These are phyloP conservation scores for Bombus pascuorum DNA, from an alignment of 1,140 invertebrate species.

Conservation along the genomic window DNA sequence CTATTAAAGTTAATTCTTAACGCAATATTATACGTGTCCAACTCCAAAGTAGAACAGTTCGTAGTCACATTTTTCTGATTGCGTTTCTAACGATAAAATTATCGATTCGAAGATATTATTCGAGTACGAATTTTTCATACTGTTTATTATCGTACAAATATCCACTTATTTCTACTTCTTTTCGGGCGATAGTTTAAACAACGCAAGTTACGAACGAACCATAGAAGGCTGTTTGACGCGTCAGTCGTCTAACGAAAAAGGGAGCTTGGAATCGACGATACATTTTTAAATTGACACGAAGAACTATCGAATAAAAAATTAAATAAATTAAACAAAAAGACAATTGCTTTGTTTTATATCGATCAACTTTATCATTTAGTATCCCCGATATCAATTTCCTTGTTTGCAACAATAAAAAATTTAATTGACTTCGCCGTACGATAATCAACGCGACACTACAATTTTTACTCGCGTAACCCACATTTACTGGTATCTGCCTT, in stretches of 20 bases:
- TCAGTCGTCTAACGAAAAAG: background rate
- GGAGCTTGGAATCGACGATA: background rate
- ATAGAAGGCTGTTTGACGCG: too few species aligned
- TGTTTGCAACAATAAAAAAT: background rate
- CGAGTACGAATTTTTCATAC: background rate
- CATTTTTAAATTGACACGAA: background rate
- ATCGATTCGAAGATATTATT: too few species aligned
- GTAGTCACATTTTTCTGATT: background rate
- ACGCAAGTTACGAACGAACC: background rate
- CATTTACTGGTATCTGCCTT: background rate
- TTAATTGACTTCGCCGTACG: background rate
- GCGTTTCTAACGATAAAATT: background rate
- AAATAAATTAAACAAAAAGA: rapidly evolving
- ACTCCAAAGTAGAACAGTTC: background rate
- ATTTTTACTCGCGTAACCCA: background rate
- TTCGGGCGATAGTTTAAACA: background rate
- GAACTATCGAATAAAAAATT: background rate
- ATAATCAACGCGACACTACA: background rate
- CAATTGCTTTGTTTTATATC: too few species aligned
- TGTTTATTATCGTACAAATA: background rate
- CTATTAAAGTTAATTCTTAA: background rate
- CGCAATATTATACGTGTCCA: background rate
- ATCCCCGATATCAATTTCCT: background rate
- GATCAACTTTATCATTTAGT: too few species aligned
- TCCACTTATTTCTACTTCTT: background rate